Evolutionary conservation across 2,113 vertebrate genomes (phyloP).

Genomic region (Sitta europaea): DNA sequence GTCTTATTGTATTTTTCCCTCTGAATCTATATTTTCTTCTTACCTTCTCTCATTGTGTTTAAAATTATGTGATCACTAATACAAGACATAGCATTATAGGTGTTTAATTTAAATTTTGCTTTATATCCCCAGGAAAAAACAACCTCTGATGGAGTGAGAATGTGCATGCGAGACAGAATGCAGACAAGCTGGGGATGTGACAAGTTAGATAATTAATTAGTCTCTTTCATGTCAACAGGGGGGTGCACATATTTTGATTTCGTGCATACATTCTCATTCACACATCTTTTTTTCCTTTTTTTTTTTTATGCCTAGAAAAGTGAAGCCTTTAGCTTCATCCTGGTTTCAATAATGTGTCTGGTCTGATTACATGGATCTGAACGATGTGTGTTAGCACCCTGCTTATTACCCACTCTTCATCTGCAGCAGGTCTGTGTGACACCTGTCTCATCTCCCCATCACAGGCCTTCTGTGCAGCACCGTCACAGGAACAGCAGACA

Average conservation of each 20-base stretch:
- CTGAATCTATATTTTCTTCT: neutral
- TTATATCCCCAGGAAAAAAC: neutral
- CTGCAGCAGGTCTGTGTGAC: conserved; percentile 36
- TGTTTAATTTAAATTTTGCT: conserved; percentile 35
- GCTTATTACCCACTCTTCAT: conserved; percentile 47
- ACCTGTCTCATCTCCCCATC: conserved; percentile 1
- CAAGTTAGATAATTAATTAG: conserved; percentile 58
- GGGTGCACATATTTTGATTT: conserved; percentile 28
- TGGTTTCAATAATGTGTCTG: neutral
- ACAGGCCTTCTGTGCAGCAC: neutral
- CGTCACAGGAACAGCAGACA: conserved; percentile 8
- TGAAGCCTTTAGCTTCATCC: neutral
- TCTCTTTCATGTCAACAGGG: conserved; percentile 40
- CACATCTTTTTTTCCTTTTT: neutral
- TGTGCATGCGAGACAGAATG: neutral
- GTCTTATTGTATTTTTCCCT: neutral
- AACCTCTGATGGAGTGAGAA: neutral
- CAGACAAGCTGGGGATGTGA: conserved; percentile 17
- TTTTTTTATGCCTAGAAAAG: neutral
- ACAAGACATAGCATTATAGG: neutral
- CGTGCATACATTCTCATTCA: conserved; percentile 45
- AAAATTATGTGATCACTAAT: neutral
- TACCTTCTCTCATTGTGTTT: neutral
- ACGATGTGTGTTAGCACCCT: neutral
- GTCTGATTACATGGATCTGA: conserved; percentile 12